A percentile compares a stretch with the other conserved stretches of the same genome.
phyloP scores from a whole-genome alignment of 1,140 invertebrate species.

The Nymphalis io region DNA sequence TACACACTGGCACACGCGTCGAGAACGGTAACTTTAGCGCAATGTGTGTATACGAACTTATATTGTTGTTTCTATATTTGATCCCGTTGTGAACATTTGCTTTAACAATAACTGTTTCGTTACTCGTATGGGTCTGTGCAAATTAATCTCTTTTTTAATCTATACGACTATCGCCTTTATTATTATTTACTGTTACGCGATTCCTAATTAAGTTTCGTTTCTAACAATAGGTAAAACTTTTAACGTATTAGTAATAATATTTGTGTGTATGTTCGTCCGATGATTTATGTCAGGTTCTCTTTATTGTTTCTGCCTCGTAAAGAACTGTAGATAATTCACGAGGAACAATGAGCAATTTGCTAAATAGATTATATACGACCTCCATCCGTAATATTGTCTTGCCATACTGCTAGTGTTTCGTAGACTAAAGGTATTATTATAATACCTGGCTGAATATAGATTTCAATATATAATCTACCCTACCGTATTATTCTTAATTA shows the following conservation, averaged over 20 bases:
- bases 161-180: constrained; percentile 27
- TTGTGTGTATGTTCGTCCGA: constrained; percentile 64
- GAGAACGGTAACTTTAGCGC: constrained; percentile 41
- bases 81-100: constrained; percentile 44
- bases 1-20: constrained; percentile 52
- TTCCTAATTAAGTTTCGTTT: constrained; percentile 55
- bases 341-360: constrained; percentile 79
- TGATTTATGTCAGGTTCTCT: constrained; percentile 72
- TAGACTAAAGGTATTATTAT: constrained; percentile 59
- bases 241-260: constrained; percentile 59
- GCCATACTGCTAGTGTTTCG: constrained; percentile 75
- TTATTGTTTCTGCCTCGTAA: constrained; percentile 78
- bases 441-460: constrained; percentile 51
- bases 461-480: constrained; percentile 41
- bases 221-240: constrained; percentile 58
- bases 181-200: constrained; percentile 38
- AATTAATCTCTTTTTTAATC: constrained; percentile 43
- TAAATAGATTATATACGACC: constrained; percentile 78
- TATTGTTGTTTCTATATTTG: constrained; percentile 61
- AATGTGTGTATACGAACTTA: constrained; percentile 70
- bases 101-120: constrained; percentile 55
- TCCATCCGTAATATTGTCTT: constrained; percentile 78
- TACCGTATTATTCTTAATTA: constrained; percentile 15
- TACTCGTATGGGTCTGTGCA: constrained; percentile 70
- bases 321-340: constrained; percentile 71